Conservation (phyloP, 2,888 invertebrate genomes). For the Scaptomyza parva region DNA sequence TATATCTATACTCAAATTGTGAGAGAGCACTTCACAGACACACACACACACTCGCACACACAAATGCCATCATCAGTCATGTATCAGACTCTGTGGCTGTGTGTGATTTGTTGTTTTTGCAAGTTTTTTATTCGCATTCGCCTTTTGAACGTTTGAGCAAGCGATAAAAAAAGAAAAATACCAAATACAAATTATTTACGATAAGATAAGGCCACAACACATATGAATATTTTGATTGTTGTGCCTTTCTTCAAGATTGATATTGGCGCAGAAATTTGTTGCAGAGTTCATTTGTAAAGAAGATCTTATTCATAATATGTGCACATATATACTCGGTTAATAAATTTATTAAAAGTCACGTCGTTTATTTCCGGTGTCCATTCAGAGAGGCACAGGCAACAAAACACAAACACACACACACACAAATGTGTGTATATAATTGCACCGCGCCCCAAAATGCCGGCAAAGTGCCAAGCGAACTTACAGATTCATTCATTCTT, state of each 20-base stretch:
- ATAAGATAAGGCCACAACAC: constrained; percentile 63
- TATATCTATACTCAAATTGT: constrained; percentile 5
- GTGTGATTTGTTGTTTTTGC: constrained; percentile 41
- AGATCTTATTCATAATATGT: not conserved
- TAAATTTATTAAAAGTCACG: constrained; percentile 82
- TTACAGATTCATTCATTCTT: constrained; percentile 75
- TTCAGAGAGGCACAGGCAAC: constrained; percentile 28
- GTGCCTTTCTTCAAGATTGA: constrained; percentile 19
- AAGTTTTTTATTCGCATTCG: constrained; percentile 58
- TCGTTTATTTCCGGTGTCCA: constrained; percentile 83
- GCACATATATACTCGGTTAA: constrained; percentile 52
- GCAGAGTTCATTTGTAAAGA: constrained; percentile 8
- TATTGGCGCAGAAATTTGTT: constrained; percentile 1
- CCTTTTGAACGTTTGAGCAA: constrained; percentile 58
- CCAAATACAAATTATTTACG: constrained; percentile 63
- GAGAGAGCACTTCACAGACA: constrained; percentile 14
- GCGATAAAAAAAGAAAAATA: constrained; percentile 68
- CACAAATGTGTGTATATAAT: not conserved
- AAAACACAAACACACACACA: not conserved
- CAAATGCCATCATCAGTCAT: constrained; percentile 60
- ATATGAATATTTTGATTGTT: constrained; percentile 35
- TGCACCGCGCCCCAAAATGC: constrained; percentile 37
- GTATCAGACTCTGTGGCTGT: constrained; percentile 56
- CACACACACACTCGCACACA: constrained; percentile 19
- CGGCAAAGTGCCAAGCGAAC: constrained; percentile 75